Conservation (phyloP, 2,113 vertebrate species). For the Nothobranchius furzeri region DNA sequence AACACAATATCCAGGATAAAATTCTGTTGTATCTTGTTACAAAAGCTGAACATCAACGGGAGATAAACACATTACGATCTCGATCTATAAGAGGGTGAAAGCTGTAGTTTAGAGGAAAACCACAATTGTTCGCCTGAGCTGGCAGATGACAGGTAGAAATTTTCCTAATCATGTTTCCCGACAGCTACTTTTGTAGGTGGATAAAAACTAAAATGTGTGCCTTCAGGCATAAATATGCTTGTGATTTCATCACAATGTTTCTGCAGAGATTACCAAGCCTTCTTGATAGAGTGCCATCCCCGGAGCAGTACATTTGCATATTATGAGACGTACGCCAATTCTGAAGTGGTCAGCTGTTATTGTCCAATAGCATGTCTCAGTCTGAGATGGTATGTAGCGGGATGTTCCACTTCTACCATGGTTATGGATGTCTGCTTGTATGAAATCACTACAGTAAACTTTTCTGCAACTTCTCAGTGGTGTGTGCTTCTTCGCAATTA, state of each 20-base stretch:
- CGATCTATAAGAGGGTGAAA: slow-evolving; percentile 11
- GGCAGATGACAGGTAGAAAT: slow-evolving; percentile 15
- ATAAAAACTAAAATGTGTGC: slow-evolving; percentile 14
- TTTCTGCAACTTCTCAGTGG: no score
- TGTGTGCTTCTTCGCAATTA: no score
- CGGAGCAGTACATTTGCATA: not conserved
- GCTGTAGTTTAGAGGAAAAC: slow-evolving; percentile 6
- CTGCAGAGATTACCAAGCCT: not conserved
- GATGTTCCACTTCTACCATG: not conserved
- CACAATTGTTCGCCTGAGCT: slow-evolving; percentile 8
- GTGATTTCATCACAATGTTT: slow-evolving; percentile 15
- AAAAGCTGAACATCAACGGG: slow-evolving; percentile 9
- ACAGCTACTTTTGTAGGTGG: not conserved
- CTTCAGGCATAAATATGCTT: slow-evolving; percentile 14
- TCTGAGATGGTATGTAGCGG: not conserved
- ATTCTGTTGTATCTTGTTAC: slow-evolving; percentile 3
- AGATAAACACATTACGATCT: slow-evolving; percentile 39
- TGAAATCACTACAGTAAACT: not conserved
- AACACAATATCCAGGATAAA: not conserved
- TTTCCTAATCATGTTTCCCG: not conserved
- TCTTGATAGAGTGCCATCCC: not conserved
- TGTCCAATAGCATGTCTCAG: not conserved
- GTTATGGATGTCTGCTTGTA: no score
- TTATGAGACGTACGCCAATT: not conserved
- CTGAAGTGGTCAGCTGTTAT: not conserved